Percentiles rank a stretch among this genome's conserved stretches.
Conservation (phyloP, 2,888 invertebrate species). For the Julus scandinavius region DNA sequence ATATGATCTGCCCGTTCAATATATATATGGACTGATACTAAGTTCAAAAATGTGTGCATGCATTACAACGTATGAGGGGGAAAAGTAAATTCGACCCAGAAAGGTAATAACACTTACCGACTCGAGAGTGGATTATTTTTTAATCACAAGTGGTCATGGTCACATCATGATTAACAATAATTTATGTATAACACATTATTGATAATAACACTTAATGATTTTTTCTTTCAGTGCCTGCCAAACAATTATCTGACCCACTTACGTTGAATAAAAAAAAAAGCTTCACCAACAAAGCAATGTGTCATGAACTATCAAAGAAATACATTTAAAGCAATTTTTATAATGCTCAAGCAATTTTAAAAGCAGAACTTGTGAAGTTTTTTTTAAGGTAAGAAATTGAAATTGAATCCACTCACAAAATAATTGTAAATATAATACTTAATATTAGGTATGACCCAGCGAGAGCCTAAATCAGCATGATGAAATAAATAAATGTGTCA, state of each 20-base stretch:
- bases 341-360: background rate
- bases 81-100: slow-evolving; percentile 16
- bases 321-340: background rate
- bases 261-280: background rate
- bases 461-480: too few relatives aligned
- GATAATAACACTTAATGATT: slow-evolving; percentile 24
- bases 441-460: too few relatives aligned
- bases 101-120: background rate
- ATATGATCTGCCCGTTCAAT: background rate
- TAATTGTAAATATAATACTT: too few relatives aligned
- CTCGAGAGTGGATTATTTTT: background rate
- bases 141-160: background rate
- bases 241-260: slow-evolving; percentile 44
- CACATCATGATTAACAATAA: background rate
- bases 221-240: background rate
- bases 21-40: background rate
- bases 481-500: too few relatives aligned
- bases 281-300: slow-evolving; percentile 14
- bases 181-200: background rate
- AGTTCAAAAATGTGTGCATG: background rate
- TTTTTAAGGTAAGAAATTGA: background rate
- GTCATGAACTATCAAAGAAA: slow-evolving; percentile 16
- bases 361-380: background rate
- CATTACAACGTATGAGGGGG: background rate
- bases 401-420: background rate